Evolutionary conservation across 2,797 vertebrate genomes (phyloP), one percentile per base, ranked within the genome.

Genomic region (Bufotes viridis): DNA sequence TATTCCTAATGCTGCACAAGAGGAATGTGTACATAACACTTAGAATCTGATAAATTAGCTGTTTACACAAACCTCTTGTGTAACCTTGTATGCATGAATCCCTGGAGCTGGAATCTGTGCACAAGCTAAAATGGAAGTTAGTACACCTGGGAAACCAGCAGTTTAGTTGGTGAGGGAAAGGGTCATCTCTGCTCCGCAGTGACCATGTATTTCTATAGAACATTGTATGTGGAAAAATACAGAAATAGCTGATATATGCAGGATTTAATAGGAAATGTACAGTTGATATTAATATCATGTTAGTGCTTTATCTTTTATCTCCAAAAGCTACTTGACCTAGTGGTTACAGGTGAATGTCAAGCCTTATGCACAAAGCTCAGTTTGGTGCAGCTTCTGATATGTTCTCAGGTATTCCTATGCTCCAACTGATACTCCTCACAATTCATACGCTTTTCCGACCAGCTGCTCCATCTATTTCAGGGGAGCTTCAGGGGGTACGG

Each of bases 41-140:
- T 89, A 57, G 18, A 51, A 89, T 89, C 88, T 89, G 84, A 89
- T 89, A 89, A 89, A 89, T 89, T 82, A 87, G 84, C 80, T 87
- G 80, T 82, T 89, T 89, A 85, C 80, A 83, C 79, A 89, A 82
- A 86, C 72, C 84, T 78, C 88, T 86, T 87, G 84, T 89, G 88
- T 89, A 89, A 89, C 84, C 79, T 86, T 86, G 69, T 87, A 83
- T 86, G 84, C 72, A 86, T 60, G 80, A 75, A 82, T 89, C 84
- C 70, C 79, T 83, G 63, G 74, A 82, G 63, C 70, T 57, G 69
- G 24, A 82, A 76, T 58, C 69, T 78, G 29, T 65, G 26, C 53
- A 82, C 22, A 84, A 14, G 87, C 76, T 75, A 84, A 70, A 58
- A 65, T 81, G 26, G 13, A 78, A 69, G 49, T 72, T 29, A 74